Conservation (phyloP, 2,797 vertebrate genomes). For the Galagoides demidoff region DNA sequence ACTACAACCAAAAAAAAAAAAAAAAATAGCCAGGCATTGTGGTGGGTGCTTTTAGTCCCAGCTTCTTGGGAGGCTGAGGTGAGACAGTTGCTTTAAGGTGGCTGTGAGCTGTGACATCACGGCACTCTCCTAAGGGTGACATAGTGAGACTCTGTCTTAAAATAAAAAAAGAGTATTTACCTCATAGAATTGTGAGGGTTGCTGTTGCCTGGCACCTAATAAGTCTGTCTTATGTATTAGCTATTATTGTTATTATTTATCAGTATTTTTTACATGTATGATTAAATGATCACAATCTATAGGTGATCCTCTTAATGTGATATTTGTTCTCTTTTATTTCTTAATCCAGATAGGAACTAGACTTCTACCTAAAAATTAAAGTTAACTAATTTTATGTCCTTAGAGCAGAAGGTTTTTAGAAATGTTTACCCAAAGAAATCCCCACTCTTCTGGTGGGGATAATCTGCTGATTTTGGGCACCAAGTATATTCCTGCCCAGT, state of each 20-base stretch:
- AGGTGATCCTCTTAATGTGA: background rate
- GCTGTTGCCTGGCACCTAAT: background rate
- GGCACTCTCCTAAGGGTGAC: no score
- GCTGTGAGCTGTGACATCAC: no score
- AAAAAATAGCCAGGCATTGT: no score
- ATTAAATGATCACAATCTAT: background rate
- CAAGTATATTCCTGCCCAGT: background rate
- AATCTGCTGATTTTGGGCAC: background rate
- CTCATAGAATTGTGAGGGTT: background rate
- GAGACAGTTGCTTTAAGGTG: no score
- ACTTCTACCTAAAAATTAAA: background rate
- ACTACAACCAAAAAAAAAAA: no score
- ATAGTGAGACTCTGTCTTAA: no score
- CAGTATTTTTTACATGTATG: background rate
- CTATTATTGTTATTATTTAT: slow-evolving; percentile 22
- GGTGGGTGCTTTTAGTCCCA: no score
- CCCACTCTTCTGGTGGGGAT: background rate
- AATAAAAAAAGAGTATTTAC: slow-evolving; percentile 7
- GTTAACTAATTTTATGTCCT: background rate
- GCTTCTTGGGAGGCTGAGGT: no score
- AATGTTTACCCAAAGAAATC: slow-evolving; percentile 45
- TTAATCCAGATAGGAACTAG: background rate
- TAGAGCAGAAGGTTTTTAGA: background rate
- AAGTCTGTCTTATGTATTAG: slow-evolving; percentile 5
- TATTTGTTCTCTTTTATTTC: slow-evolving; percentile 2